Base-by-base conservation (phyloP, 2,113 vertebrate genomes). In the Burhinus bistriatus region DNA sequence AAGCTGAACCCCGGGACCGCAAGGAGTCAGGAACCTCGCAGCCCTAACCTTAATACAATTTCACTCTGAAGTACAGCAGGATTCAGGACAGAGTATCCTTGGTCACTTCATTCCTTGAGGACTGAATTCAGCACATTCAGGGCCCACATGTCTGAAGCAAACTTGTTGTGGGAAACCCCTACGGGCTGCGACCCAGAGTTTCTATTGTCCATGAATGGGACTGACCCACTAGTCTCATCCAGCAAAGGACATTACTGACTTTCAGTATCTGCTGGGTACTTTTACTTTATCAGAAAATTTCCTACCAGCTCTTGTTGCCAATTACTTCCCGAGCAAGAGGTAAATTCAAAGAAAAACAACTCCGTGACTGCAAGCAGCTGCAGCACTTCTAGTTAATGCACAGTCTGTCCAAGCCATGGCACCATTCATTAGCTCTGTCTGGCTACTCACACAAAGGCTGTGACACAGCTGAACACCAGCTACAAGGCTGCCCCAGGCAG, bases 201-300 rank as follows among this genome's bases (percentile, higher is more conserved):
- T 44, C 40, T 32, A 2, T 6, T 21, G 32, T 25, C 40, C 72
- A 23, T 4, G 0, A 47, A 36, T 4, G 4, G 2, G 19, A 59
- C 32, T 38, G 40, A 78, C 20, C 18, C 49, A 21, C 29, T 32
- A 27, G 64, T 29, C 20, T 22, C 44, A 34, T 6, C 19, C 49
- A 84, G 73, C 29, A 57, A 75, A 85, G 38, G 17, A 85, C 77
- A 45, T 9, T 1, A 6, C 22, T 64, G 38, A 38, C 30, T 86
- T 73, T 9, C 30, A 32, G 3, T 21, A 16, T 61, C 49, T 70
- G 21, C 11, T 7, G 27, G 40, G 44, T 47, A 84, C 44, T 68
- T 76, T 87, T 30, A 38, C 42, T 83, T 69, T 45, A 66, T 59
- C 44, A 69, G 62, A 61, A 79, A 55, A 52, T 36, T 12, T 80